Conservation (phyloP, 1,140 invertebrate genomes). For the Micrasema minimum region DNA sequence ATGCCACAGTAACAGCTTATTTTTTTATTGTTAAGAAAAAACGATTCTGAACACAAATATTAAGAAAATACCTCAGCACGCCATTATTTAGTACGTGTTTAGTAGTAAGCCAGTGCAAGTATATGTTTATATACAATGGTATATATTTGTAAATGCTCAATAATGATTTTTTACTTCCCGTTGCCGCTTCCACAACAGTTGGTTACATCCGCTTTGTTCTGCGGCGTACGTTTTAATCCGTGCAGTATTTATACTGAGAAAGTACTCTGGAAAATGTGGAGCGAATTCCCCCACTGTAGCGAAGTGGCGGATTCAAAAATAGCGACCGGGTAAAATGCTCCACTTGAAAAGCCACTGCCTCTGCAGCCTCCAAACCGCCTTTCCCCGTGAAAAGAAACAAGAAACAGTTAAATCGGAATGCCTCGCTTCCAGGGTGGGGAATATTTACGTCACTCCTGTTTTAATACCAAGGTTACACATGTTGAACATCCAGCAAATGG, state of each 20-base stretch:
- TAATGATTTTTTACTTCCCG: too few species aligned
- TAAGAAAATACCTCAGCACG: too few species aligned
- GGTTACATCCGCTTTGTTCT: conserved; percentile 5
- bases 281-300: conserved; percentile 13
- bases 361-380: conserved; percentile 1
- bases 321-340: conserved; percentile 11
- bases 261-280: conserved; percentile 8
- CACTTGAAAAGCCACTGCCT: conserved; percentile 15
- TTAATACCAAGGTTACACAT: conserved; percentile 31
- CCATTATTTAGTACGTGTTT: too few species aligned
- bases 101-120: too few species aligned
- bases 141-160: too few species aligned
- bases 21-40: too few species aligned
- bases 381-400: neutral
- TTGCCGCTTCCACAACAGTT: neutral
- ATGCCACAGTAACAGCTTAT: too few species aligned
- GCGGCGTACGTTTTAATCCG: conserved; percentile 18
- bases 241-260: conserved; percentile 18
- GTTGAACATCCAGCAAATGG: conserved; percentile 23
- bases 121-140: too few species aligned
- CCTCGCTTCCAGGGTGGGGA: neutral
- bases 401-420: neutral
- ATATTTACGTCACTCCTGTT: conserved; percentile 24
- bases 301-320: conserved; percentile 30
- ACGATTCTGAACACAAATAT: too few species aligned